Base-by-base conservation (phyloP, 2,113 vertebrate genomes). In the Lutjanus erythropterus region DNA sequence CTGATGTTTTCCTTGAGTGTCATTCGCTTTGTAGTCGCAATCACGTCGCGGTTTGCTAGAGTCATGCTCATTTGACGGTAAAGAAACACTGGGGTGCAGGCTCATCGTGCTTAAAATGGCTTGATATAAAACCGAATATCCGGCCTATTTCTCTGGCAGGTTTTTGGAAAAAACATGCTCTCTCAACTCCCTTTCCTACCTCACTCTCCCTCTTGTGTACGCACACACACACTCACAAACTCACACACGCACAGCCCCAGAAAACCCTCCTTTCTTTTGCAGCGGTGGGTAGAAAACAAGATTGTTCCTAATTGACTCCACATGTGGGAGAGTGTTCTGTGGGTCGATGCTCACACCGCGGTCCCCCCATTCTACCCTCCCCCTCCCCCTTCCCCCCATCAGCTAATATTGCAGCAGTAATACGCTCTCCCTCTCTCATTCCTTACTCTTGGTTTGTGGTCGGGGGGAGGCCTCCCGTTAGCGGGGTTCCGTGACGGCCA, bases 271-370 rank as follows among this genome's bases (percentile, higher is more conserved):
- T 91, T 93, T 94, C 93, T 93, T 94, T 92, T 95, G 92, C 94
- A 93, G 93, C 44, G 78, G 93, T 94, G 86, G 94, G 93, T 94
- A 94, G 93, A 95, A 96, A 95, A 95, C 94, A 94, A 95, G 92
- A 95, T 95, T 95, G 94, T 95, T 95, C 92, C 92, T 95, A 96
- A 95, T 95, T 95, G 94, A 96, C 93, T 94, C 94, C 95, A 95
- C 94, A 96, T 96, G 95, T 95, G 85, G 91, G 90, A 92, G 94
- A 92, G 94, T 95, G 94, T 94, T 94, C 88, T 94, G 94, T 90
- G 92, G 94, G 94, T 92, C 87, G 92, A 94, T 92, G 88, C 93
- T 93, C 92, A 91, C 90, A 91, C 90, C 83, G 27, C 80, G 86
- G 78, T 58, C 89, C 86, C 83, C 80, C 89, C 84, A 62, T 65